Percentiles rank a stretch among this genome's conserved stretches.
phyloP scores from a whole-genome alignment of 2,797 vertebrate genomes.

The Echeneis naucrates region DNA sequence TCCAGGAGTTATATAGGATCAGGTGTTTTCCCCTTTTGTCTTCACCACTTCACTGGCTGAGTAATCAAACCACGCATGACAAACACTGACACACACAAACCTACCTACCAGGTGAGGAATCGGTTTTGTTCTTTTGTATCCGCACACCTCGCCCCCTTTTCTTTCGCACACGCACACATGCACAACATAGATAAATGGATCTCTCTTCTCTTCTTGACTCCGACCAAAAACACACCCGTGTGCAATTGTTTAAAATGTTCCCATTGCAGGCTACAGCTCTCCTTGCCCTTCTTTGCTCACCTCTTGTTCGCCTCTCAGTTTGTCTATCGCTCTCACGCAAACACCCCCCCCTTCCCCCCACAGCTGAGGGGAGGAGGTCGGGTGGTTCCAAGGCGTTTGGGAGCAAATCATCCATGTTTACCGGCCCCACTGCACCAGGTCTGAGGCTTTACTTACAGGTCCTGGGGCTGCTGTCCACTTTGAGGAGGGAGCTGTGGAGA shows the following conservation, averaged over 20 bases:
- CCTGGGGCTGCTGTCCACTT: slow-evolving; percentile 57
- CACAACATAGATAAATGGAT: slow-evolving; percentile 7
- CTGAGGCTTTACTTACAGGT: slow-evolving; percentile 61
- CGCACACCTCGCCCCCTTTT: slow-evolving; percentile 24
- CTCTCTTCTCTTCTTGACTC: slow-evolving; percentile 8
- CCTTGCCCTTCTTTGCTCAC: slow-evolving; percentile 34
- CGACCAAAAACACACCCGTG: slow-evolving; percentile 9
- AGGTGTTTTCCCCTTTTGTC: slow-evolving; percentile 45
- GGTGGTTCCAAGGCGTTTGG: slow-evolving; percentile 62
- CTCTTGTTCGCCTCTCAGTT: slow-evolving; percentile 14
- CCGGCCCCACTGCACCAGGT: slow-evolving; percentile 40
- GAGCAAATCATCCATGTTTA: slow-evolving; percentile 70
- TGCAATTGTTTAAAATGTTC: slow-evolving; percentile 10
- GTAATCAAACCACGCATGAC: slow-evolving; percentile 44
- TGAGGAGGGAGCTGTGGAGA: slow-evolving; percentile 31
- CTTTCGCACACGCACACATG: no score
- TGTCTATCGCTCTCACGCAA: neutral
- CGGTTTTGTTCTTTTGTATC: slow-evolving; percentile 12
- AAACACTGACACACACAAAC: slow-evolving; percentile 25
- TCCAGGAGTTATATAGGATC: slow-evolving; percentile 32
- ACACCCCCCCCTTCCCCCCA: no score
- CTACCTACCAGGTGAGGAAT: slow-evolving; percentile 38
- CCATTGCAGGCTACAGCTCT: slow-evolving; percentile 12
- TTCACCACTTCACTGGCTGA: slow-evolving; percentile 47
- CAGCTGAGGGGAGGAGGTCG: slow-evolving; percentile 41